Base-by-base conservation (phyloP, 2,888 invertebrate species). In the Epicampocera succincta region DNA sequence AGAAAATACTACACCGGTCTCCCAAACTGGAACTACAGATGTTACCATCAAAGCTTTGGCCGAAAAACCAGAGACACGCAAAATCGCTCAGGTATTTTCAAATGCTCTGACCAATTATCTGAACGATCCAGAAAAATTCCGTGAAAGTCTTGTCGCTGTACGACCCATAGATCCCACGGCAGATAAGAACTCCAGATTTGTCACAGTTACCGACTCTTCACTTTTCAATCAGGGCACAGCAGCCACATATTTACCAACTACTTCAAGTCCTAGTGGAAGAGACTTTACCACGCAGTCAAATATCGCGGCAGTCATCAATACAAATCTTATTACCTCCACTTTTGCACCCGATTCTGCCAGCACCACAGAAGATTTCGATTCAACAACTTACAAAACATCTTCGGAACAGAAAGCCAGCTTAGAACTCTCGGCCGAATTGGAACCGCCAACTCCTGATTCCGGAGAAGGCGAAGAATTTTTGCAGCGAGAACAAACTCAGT, bases 51-150 rank as follows among this genome's bases (percentile, higher is more conserved):
- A 93, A 40, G 92, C 91, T 69, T 88, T 89, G 86, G 91, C 87
- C 3, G 88, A 88, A 85, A 87, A 90, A 83, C 93, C 95, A n/a
- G 93, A 94, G 90, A 93, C 96, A 0, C 92, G 96, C 66, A 95
- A 96, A 89, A 90, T 96, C 4, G 96, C 96, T 0, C 95, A 95
- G 90, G 95, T 96, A 3, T 97, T 97, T 86, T 96, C 96, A 0
- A 94, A 96, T 87, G 96, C 96, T 0, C 90, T 97, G 15, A 95
- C 95, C 1, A 95, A 95, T 0, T 97, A 96, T 85, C 91, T 97
- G 4, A 95, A 96, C 89, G 95, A 96, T 89, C 96, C 96, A 0
- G 94, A 94, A n/a, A 94, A 94, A 68, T 96, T 96, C 86, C 94
- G 95, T 84, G 94, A 94, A 87, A 94, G 94, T 19, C 89, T 97